phyloP scores from a whole-genome alignment of 2,113 vertebrate genomes.

The Budorcas taxicolor region DNA sequence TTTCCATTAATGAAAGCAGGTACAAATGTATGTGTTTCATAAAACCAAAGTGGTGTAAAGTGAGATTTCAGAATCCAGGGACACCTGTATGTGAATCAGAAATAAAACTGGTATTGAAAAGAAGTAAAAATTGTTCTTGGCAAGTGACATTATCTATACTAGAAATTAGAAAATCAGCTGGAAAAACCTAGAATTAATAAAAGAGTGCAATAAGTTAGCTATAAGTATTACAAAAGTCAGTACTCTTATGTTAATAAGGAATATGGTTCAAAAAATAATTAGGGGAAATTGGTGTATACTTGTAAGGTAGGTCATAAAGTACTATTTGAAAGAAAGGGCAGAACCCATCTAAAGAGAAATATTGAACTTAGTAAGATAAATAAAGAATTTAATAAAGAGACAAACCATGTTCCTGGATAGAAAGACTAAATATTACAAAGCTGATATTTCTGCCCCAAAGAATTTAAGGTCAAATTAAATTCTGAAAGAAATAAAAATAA shows the following conservation, averaged over 20 bases:
- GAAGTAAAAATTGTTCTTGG: not conserved
- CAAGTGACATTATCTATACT: not conserved
- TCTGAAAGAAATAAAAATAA: not conserved
- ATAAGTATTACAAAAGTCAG: not conserved
- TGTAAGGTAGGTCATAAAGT: not conserved
- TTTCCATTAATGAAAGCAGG: not conserved
- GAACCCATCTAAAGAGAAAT: not conserved
- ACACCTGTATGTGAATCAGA: not conserved
- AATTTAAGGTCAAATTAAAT: slow-evolving; percentile 21
- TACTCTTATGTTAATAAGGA: not conserved
- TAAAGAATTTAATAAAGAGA: slow-evolving; percentile 28
- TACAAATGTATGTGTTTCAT: not conserved
- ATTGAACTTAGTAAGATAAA: not conserved
- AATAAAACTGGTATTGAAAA: not conserved
- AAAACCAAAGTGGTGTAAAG: not conserved
- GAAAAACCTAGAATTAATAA: not conserved
- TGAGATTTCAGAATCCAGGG: not conserved
- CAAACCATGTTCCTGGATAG: not conserved
- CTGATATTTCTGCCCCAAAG: not conserved
- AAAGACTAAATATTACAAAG: not conserved
- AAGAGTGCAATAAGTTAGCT: not conserved
- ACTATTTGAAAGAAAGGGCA: not conserved
- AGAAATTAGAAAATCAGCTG: not conserved
- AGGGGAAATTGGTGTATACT: not conserved
- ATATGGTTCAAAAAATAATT: not conserved